These are phyloP conservation scores for Dryobates pubescens DNA, from an alignment of 2,797 vertebrate genomes.

Conservation along the genomic window DNA sequence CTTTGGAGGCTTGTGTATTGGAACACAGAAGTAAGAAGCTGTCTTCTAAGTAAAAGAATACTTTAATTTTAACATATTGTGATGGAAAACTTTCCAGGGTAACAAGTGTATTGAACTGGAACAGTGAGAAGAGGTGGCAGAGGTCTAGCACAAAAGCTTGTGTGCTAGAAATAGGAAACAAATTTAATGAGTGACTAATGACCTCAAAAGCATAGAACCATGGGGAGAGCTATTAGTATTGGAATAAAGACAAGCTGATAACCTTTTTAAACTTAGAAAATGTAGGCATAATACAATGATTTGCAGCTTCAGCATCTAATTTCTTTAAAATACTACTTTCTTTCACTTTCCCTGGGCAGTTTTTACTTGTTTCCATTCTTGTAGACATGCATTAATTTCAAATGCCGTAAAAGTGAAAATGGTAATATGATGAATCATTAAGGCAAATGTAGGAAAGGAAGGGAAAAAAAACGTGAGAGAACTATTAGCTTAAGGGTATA, in stretches of 20 bases:
- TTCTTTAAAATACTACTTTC: not conserved
- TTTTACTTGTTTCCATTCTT: not conserved
- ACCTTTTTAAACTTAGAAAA: not conserved
- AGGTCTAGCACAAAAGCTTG: not conserved
- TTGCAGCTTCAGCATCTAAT: not conserved
- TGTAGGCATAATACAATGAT: not conserved
- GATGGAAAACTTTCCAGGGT: not conserved
- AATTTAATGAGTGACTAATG: not conserved
- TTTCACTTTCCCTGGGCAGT: not conserved
- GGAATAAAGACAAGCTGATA: not conserved
- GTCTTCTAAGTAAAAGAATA: not conserved
- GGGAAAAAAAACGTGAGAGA: not conserved
- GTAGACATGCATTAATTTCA: not conserved
- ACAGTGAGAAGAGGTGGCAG: not conserved
- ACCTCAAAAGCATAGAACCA: not conserved
- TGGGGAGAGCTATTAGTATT: not conserved
- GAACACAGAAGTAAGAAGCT: not conserved
- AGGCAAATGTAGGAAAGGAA: not conserved
- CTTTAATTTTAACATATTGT: not conserved
- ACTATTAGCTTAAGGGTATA: not conserved
- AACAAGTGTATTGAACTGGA: not conserved
- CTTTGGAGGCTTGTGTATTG: not conserved
- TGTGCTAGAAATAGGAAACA: not conserved
- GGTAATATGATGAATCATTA: not conserved
- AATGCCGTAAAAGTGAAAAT: not conserved